Evolutionary conservation across 2,888 invertebrate species (phyloP), one percentile per base, ranked within the genome.

Genomic region (Xylota segnis): DNA sequence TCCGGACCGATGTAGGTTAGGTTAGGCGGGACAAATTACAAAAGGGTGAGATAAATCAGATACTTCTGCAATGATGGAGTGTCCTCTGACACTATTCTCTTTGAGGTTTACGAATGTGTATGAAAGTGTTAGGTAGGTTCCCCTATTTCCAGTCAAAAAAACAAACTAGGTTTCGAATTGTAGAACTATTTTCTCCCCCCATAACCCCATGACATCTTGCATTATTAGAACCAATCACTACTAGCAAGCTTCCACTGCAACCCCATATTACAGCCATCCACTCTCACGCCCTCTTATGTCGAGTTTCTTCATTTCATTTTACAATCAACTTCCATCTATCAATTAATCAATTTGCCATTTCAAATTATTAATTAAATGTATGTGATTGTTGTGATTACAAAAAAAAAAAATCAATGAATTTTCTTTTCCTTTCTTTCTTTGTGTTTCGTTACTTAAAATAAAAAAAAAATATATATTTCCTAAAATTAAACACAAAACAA

Each of bases 371-470:
- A 43, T 32, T 12, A 74, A 16, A 32, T 52, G 56, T 72, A 32
- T 59, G 23, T 63, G 29, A 71, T 58, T 59, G 56, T 59, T 43
- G 77, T 70, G 43, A 70, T 66, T 23, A 47, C n/a, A n/a, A 47
- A 71, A 52, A 47, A 54, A 56, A 70, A 77, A 63, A 54, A 70
- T 66, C 78, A 77, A 78, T 72, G 56, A 59, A 71, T 71, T 70
- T 66, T 83, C 59, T 81, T 63, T 82, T 81, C 70, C 83, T 68
- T 84, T 86, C 71, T 78, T 78, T 81, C 58, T 81, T 76, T 83
- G 70, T 61, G 45, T 66, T 71, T 45, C 47, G 27, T 43, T 37
- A 27, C 59, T 59, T 2, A 47, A 72, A 56, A 40, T 7, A 45
- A 47, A 72, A 56, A 40, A 5, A 45, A 47, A 58, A 16, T 56